These are phyloP conservation scores for Ichneumoninae sp. DNA, from an alignment of 2,888 invertebrate species.

Conservation along the genomic window DNA sequence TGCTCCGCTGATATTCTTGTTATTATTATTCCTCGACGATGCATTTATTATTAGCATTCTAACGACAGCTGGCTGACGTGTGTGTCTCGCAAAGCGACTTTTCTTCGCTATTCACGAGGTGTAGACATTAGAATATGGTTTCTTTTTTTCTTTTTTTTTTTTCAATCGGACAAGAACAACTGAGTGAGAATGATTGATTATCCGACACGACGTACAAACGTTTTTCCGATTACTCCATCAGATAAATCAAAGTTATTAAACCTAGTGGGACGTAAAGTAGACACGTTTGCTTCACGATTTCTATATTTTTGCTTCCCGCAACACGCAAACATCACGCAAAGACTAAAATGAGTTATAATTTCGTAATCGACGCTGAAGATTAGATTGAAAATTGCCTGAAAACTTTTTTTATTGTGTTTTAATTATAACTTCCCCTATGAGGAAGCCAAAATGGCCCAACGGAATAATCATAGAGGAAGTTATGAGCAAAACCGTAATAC, in stretches of 20 bases:
- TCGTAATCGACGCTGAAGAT: too few species aligned
- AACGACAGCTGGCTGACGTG: constrained; percentile 62
- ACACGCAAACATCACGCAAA: too few species aligned
- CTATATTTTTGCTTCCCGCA: neutral
- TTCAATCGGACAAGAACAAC: constrained; percentile 20
- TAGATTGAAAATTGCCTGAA: too few species aligned
- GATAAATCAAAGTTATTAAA: constrained; percentile 18
- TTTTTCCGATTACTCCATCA: constrained; percentile 7
- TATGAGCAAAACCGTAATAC: too few species aligned
- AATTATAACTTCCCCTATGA: too few species aligned
- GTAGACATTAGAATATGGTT: constrained; percentile 24
- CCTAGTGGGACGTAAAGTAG: neutral
- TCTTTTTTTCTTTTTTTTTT: constrained; percentile 5
- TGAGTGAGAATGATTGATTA: constrained; percentile 29
- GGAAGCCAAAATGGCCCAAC: too few species aligned
- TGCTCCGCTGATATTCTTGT: constrained; percentile 60
- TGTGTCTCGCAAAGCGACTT: constrained; percentile 45
- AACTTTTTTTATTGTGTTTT: too few species aligned
- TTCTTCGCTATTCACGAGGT: constrained; percentile 43
- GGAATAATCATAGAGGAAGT: too few species aligned
- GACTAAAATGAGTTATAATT: too few species aligned
- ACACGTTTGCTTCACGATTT: constrained; percentile 2
- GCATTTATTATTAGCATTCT: constrained; percentile 64
- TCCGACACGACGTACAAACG: constrained; percentile 13
- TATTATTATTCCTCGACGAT: constrained; percentile 75